Evolutionary conservation across 2,797 vertebrate species (phyloP), one percentile per base, ranked within the genome.

Genomic region (Prunella strophiata): DNA sequence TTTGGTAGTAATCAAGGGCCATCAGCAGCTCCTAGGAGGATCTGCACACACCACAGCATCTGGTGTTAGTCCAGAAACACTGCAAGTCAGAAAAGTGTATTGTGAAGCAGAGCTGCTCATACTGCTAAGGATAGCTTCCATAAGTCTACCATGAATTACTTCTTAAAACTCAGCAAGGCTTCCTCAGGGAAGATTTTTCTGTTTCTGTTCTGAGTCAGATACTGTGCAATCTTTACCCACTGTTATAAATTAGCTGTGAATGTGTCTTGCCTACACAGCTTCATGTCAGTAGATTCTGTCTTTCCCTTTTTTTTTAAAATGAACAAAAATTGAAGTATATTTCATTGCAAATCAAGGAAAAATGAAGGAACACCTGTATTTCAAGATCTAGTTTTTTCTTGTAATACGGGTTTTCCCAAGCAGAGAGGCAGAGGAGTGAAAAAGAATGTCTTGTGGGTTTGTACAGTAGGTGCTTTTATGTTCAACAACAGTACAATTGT

Each of bases 171-270:
- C 70, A 84, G 70, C 36, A 70, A 95, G 85, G 79, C 51, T 82
- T 97, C 70, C 66, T 93, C 43, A 42, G 89, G 85, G 94, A 96
- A 93, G 91, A 85, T 61, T 83, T 94, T 95, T 88, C 80, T 3
- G 1, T 70, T 93, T 71, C 87, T 94, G 25, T 78, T 96, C 81
- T 61, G 51, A 93, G 80, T 92, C 94, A 92, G 90, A 91, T 75
- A 91, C 67, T 58, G 70, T 86, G 63, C 85, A 89, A 63, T 86
- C 73, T 95, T 92, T 85, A 75, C 50, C 89, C 89, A 50, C 63
- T 61, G 55, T 77, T 94, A 84, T 50, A 92, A 96, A 91, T 91
- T 89, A 94, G 47, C 61, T 74, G 58, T 12, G 32, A 93, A 85
- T 77, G 19, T 79, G 47, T 77, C 85, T 82, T 91, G 88, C 80